A percentile compares a stretch with the other conserved stretches of the same genome.
These are phyloP conservation scores for Amphilophus citrinellus DNA, from an alignment of 2,113 vertebrate species.

Conservation along the genomic window DNA sequence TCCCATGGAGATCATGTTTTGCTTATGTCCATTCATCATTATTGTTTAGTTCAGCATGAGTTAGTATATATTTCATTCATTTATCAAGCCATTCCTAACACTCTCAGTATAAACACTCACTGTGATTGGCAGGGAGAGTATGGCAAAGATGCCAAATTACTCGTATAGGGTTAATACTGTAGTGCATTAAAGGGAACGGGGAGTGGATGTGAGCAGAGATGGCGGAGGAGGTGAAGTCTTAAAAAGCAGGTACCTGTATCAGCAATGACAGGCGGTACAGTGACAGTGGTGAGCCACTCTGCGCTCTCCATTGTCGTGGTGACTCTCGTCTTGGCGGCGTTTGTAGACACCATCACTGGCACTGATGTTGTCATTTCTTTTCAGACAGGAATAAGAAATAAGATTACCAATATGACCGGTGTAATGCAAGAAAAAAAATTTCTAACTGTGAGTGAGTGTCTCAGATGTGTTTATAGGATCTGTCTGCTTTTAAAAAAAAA, in stretches of 20 bases:
- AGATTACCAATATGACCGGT: background rate
- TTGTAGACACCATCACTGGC: slow-evolving; percentile 67
- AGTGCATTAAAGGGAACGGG: background rate
- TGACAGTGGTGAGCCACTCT: slow-evolving; percentile 63
- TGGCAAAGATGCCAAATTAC: slow-evolving; percentile 1
- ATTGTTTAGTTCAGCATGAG: slow-evolving; percentile 19
- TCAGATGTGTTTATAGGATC: slow-evolving; percentile 34
- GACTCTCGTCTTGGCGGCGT: slow-evolving; percentile 3
- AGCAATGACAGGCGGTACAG: slow-evolving; percentile 60
- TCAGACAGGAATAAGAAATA: slow-evolving; percentile 13
- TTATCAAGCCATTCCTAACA: slow-evolving; percentile 23
- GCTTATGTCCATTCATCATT: slow-evolving; percentile 16
- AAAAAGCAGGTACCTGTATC: slow-evolving; percentile 71
- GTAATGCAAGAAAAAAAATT: background rate
- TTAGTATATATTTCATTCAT: slow-evolving; percentile 40
- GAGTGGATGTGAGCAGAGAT: background rate
- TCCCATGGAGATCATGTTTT: slow-evolving; percentile 5
- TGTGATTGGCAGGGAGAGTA: slow-evolving; percentile 2
- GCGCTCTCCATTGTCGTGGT: slow-evolving; percentile 27
- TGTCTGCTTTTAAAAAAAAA: slow-evolving; percentile 27
- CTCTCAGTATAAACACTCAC: slow-evolving; percentile 13
- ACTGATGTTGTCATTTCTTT: slow-evolving; percentile 76
- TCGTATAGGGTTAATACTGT: background rate
- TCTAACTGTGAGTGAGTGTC: slow-evolving; percentile 2
- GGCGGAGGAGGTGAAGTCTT: background rate